Conservation (phyloP, 2,888 invertebrate species). For the Acrocyrtus sp. region DNA sequence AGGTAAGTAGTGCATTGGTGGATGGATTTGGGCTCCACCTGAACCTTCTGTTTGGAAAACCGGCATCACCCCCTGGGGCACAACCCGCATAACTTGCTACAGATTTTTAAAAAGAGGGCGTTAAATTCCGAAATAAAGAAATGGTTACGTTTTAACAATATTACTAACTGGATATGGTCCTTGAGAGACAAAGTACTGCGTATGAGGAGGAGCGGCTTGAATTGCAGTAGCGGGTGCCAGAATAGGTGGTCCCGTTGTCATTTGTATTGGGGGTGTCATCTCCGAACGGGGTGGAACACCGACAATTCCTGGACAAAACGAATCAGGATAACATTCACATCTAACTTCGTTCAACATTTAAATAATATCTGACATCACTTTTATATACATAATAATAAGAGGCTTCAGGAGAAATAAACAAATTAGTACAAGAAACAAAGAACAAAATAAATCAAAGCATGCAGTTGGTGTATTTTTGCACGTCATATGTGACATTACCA, state of each 20-base stretch:
- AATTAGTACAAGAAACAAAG: too few relatives aligned
- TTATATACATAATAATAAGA: too few relatives aligned
- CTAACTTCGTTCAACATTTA: too few relatives aligned
- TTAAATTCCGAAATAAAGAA: neutral
- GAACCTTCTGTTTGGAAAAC: slow-evolving; percentile 57
- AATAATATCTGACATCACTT: too few relatives aligned
- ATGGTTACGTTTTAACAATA: neutral
- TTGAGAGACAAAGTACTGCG: slow-evolving; percentile 67
- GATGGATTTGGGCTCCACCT: slow-evolving; percentile 59
- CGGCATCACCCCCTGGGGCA: slow-evolving; percentile 53
- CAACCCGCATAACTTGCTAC: slow-evolving; percentile 51
- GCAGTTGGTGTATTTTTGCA: too few relatives aligned
- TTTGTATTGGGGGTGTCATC: slow-evolving; percentile 80
- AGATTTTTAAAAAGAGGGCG: neutral
- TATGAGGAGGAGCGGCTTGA: slow-evolving; percentile 69
- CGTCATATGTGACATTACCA: too few relatives aligned
- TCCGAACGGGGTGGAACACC: slow-evolving; percentile 67
- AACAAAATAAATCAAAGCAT: too few relatives aligned
- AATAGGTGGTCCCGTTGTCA: slow-evolving; percentile 85
- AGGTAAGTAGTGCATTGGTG: slow-evolving; percentile 55
- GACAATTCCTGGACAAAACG: slow-evolving; percentile 30
- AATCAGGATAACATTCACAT: too few relatives aligned
- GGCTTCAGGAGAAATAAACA: too few relatives aligned
- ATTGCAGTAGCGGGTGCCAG: slow-evolving; percentile 84
- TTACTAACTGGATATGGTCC: slow-evolving; percentile 40